Evolutionary conservation across 2,797 vertebrate genomes (phyloP), one percentile per base, ranked within the genome.

Genomic region (Trichosurus vulpecula): DNA sequence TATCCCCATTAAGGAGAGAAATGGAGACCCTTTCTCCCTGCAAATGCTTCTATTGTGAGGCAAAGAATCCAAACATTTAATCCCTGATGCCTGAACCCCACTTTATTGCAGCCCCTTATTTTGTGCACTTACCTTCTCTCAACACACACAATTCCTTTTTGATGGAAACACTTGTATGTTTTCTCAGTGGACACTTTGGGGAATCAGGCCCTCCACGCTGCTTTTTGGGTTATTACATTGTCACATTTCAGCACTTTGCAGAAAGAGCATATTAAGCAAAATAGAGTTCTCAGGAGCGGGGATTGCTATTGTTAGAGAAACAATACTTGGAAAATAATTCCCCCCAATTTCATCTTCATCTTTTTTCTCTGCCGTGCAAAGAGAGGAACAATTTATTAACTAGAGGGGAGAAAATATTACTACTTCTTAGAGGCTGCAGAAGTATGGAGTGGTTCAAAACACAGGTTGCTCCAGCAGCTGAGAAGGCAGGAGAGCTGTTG

Each of bases 301-400:
- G 97, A 98, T 96, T 93, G 97, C 98, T 98, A 97, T 98, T 98
- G 98, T 98, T 98, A 98, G 98, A 97, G 96, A 98, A 98, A 98
- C 98, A 98, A 98, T 98, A 94, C 96, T 98, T 93, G 96, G 97
- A 92, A 95, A 98, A 98, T 98, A 91, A 98, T 98, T 98, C 96
- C 96, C 98, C 97, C 97, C 29, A 81, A 87, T 97, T 92, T 54
- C 4, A 57, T 97, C 95, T 97, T 97, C 93, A 13, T 96, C 95
- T 97, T 95, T 81, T 81, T 97, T 97, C 81, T 96, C 97, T 41
- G 93, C 95, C 56, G 96, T 96, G 89, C 31, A 94, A 29, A 47
- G 95, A 97, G 94, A 97, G 95, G 96, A 95, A 91, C 12, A 74
- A 41, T 96, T 97, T 96, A 98, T 98, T 96, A 98, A 93, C 92